Evolutionary conservation across 2,797 vertebrate species (phyloP).

Genomic region (Synanceia verrucosa): DNA sequence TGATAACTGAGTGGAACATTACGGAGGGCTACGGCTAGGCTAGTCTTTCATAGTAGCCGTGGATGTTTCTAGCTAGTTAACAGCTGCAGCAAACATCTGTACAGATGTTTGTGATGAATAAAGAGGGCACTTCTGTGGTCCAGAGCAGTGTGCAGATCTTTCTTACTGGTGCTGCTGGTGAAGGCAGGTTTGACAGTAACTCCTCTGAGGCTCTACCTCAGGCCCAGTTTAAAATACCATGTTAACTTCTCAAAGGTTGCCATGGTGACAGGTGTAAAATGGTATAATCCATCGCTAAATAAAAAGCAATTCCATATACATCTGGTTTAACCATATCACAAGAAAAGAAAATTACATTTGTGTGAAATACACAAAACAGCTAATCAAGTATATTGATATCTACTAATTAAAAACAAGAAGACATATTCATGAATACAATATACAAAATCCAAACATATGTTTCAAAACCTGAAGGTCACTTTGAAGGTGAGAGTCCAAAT

Average conservation of each 20-base stretch:
- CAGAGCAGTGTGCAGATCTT: background rate
- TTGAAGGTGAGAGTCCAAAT: constrained; percentile 84
- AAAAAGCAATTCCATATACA: constrained; percentile 90
- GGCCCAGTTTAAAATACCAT: constrained; percentile 86
- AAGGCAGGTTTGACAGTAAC: constrained; percentile 55
- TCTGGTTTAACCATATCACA: constrained; percentile 89
- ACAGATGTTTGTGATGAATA: background rate
- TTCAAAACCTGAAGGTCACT: constrained; percentile 89
- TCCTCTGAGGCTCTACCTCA: constrained; percentile 88
- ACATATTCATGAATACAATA: constrained; percentile 91
- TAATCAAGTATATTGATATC: constrained; percentile 73
- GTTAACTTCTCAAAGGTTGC: constrained; percentile 84
- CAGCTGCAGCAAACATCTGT: background rate
- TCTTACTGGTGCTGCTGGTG: constrained; percentile 36
- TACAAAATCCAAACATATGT: constrained; percentile 88
- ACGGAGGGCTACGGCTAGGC: no score
- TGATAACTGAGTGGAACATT: no score
- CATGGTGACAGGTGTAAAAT: constrained; percentile 73
- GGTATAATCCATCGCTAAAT: constrained; percentile 85
- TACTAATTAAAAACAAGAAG: constrained; percentile 89
- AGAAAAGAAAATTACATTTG: constrained; percentile 91
- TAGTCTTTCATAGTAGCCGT: background rate
- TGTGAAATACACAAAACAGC: constrained; percentile 89
- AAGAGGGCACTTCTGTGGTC: background rate
- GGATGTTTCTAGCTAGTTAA: background rate